phyloP scores from a whole-genome alignment of 2,888 invertebrate genomes.

The Crossocerus cetratus region DNA sequence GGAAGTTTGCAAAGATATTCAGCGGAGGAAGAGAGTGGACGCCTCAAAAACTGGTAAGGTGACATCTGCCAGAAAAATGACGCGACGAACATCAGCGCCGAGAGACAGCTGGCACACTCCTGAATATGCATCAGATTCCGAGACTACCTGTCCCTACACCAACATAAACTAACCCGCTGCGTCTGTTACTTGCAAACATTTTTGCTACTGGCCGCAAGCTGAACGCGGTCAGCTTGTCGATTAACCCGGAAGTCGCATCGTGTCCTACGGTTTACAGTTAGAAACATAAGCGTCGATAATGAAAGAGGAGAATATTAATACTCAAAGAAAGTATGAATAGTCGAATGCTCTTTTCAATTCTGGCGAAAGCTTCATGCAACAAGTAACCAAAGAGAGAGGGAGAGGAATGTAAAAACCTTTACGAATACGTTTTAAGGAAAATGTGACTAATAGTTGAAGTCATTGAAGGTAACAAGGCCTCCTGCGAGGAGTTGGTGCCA shows the following conservation, averaged over 20 bases:
- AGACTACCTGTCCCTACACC: constrained; percentile 3
- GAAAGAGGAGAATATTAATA: too few relatives aligned
- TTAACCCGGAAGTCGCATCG: constrained; percentile 44
- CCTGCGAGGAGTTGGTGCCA: constrained; percentile 9
- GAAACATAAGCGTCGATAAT: too few relatives aligned
- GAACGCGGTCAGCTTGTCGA: constrained; percentile 60
- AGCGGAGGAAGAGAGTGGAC: too few relatives aligned
- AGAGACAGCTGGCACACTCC: neutral
- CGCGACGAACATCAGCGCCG: neutral
- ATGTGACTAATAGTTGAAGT: neutral
- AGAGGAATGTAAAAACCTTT: neutral
- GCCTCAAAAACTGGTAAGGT: too few relatives aligned
- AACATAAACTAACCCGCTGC: constrained; percentile 30
- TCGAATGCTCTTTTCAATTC: too few relatives aligned
- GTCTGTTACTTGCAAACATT: constrained; percentile 32
- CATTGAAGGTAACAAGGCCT: constrained; percentile 10
- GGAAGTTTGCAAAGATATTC: too few relatives aligned
- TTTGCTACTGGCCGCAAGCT: constrained; percentile 13
- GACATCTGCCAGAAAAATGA: neutral
- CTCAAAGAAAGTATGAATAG: too few relatives aligned
- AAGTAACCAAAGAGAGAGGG: neutral
- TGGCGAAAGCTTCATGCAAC: too few relatives aligned
- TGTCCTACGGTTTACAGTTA: neutral
- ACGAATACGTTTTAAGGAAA: constrained; percentile 5
- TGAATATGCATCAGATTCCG: constrained; percentile 8